Conservation (phyloP, 2,113 vertebrate genomes). For the Chrysemys picta region DNA sequence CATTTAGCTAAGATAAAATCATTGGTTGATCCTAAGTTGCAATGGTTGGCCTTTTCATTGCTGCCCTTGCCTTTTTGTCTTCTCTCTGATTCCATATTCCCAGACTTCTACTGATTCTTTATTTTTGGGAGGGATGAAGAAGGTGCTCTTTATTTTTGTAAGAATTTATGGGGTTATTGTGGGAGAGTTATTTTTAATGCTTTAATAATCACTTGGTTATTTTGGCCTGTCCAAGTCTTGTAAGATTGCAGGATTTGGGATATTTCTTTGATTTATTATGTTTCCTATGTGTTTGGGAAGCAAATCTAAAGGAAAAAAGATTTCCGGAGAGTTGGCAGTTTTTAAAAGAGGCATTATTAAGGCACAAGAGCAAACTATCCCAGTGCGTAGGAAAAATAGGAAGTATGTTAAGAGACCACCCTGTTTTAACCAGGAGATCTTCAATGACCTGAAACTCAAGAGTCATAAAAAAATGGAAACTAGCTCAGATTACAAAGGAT, state of each 20-base stretch:
- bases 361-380: too few relatives aligned
- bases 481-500: too few relatives aligned
- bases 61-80: neutral
- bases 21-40: neutral
- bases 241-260: neutral
- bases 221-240: conserved; percentile 3
- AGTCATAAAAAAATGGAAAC: too few relatives aligned
- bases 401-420: too few relatives aligned
- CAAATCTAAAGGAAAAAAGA: too few relatives aligned
- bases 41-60: neutral
- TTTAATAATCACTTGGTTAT: neutral
- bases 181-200: neutral
- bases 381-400: too few relatives aligned
- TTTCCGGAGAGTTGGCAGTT: too few relatives aligned
- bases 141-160: neutral
- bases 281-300: neutral
- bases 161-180: neutral
- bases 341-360: too few relatives aligned
- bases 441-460: too few relatives aligned
- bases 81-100: neutral
- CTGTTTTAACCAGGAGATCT: too few relatives aligned
- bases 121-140: neutral
- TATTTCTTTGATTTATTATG: neutral
- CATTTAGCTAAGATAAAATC: too few relatives aligned
- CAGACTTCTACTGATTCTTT: neutral